Evolutionary conservation across 2,113 vertebrate genomes (phyloP).

Genomic region (Limnothrissa miodon): DNA sequence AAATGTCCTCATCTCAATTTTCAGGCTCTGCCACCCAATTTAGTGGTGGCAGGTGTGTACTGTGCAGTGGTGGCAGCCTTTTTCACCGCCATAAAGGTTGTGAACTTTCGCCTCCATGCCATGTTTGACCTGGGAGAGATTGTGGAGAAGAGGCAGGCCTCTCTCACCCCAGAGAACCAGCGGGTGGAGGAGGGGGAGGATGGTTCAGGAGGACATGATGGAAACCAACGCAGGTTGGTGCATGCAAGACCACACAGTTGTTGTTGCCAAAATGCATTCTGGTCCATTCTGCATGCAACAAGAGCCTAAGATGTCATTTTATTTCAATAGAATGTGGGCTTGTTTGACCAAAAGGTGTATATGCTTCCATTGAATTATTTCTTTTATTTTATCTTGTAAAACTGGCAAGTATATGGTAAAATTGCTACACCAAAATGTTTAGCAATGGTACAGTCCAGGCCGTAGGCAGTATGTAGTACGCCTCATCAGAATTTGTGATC

Average conservation of each 20-base stretch:
- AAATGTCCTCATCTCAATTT: conserved; percentile 12
- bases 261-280: no score
- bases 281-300: no score
- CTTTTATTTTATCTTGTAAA: no score
- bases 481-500: not conserved
- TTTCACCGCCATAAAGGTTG: conserved; percentile 82
- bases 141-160: conserved; percentile 82
- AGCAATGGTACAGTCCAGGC: no score
- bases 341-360: no score
- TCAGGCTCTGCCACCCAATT: conserved; percentile 83
- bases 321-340: no score
- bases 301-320: no score
- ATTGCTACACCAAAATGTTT: no score
- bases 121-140: conserved; percentile 92
- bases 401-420: no score
- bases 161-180: conserved; percentile 68
- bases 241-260: not conserved
- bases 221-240: conserved; percentile 71
- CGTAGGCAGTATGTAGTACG: no score
- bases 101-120: conserved; percentile 85
- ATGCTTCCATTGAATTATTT: no score
- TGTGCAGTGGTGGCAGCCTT: conserved; percentile 81
- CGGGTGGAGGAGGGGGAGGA: conserved; percentile 73
- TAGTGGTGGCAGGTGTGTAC: conserved; percentile 80
- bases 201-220: conserved; percentile 65